Conservation (phyloP, 2,113 vertebrate genomes). For the Dicrurus megarhynchus region DNA sequence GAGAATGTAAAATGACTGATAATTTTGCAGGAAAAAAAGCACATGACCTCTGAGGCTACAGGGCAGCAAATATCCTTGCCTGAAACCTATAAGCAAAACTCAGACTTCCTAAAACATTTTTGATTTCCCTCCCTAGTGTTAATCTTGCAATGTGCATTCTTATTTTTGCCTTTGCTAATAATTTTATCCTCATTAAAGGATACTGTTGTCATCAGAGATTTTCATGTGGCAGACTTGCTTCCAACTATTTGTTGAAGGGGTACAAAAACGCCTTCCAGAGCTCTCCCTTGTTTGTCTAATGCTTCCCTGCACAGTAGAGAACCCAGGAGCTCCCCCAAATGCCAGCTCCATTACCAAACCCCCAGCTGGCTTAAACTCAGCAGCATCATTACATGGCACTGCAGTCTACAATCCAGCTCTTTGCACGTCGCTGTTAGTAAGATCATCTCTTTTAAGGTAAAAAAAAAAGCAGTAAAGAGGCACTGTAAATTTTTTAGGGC, state of each 20-base stretch:
- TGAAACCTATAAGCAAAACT: background rate
- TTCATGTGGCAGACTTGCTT: background rate
- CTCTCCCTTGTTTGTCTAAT: background rate
- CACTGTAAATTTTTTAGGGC: background rate
- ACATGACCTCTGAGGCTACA: background rate
- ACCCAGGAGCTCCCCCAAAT: background rate
- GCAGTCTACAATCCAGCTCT: background rate
- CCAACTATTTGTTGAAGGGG: conserved; percentile 4
- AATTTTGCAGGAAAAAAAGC: conserved; percentile 28
- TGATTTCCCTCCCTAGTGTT: background rate
- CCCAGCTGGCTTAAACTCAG: background rate
- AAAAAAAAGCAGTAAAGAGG: background rate
- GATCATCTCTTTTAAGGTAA: background rate
- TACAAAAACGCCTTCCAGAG: background rate
- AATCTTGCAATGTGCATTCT: background rate
- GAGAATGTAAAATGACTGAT: background rate
- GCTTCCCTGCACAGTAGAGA: background rate
- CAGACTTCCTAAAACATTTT: background rate
- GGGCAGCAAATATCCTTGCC: background rate
- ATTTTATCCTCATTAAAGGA: background rate
- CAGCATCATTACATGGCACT: background rate
- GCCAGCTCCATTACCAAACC: background rate
- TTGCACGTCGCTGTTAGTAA: background rate
- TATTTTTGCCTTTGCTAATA: background rate
- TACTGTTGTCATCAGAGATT: background rate